Base-by-base conservation (phyloP, 2,888 invertebrate species). In the Heliconius ismenius region DNA sequence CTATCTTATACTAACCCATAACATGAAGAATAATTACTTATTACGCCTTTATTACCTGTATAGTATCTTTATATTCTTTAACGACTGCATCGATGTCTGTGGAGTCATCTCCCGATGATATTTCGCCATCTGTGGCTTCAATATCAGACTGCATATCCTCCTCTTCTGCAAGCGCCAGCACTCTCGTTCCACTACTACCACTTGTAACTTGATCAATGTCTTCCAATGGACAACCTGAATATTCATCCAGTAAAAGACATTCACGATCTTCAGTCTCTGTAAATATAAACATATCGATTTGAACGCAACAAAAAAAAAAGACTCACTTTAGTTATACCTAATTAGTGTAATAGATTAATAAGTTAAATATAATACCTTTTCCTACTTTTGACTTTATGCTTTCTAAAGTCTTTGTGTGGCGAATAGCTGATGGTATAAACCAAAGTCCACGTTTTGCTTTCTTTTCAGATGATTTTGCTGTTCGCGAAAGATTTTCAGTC, bases 1-100 rank as follows among this genome's bases (percentile, higher is more conserved):
- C 15, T 49, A 21, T 10, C 4, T 58, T 58, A 39, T 24, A 11
- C 54, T 36, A 36, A 24, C 18, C 1, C 26, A 13, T 49, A 49
- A 49, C 1, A 49, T 7, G 2, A 21, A 18, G 2, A 49, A 49
- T 49, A 49, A 21, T 49, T 49, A 49, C 3, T 15, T 49, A 49
- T 18, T 6, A 49, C 49, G 49, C 49, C 18, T n/a, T 58, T 10
- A 36, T 84, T 87, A 96, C 96, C 90, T 96, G 96, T 80, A 97
- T 94, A 82, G 95, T 95, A 84, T 97, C 97, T 78, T 95, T 95
- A 84, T 97, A 97, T 85, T 97, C 97, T 84, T 96, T 96, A 0
- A 97, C 97, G 24, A 96, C 96, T 1, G 96, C 96, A 86, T 97
- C 97, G 75, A 97, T 96, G 83, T 97, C 97, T 2, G 97, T 97